Conservation (phyloP, 2,888 invertebrate species). For the Magallana nippona region DNA sequence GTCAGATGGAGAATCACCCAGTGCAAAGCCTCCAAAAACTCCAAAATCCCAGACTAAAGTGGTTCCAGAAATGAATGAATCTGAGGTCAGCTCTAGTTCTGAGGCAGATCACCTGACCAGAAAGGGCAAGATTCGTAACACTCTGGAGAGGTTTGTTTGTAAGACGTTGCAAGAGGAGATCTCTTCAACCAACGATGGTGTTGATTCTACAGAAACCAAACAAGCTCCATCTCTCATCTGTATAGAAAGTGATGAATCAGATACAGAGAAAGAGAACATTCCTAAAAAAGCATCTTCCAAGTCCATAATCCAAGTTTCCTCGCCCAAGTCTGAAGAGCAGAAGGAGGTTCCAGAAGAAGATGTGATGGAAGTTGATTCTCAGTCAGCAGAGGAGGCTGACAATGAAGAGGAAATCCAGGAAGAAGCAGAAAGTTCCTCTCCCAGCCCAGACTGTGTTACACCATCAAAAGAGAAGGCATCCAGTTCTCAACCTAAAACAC, state of each 20-base stretch:
- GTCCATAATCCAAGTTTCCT: background rate
- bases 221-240: background rate
- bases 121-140: slow-evolving; percentile 53
- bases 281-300: background rate
- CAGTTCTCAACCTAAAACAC: slow-evolving; percentile 48
- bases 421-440: background rate
- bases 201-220: slow-evolving; percentile 63
- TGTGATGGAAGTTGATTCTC: background rate
- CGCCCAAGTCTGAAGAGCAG: background rate
- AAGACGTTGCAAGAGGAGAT: slow-evolving; percentile 65
- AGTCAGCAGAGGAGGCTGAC: slow-evolving; percentile 42
- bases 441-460: slow-evolving; percentile 41
- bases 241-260: background rate
- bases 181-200: slow-evolving; percentile 67
- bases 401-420: slow-evolving; percentile 33
- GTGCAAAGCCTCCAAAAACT: slow-evolving; percentile 62
- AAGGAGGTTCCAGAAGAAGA: background rate
- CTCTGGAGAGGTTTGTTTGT: slow-evolving; percentile 63
- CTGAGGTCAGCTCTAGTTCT: slow-evolving; percentile 75
- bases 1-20: slow-evolving; percentile 63
- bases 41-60: slow-evolving; percentile 35
- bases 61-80: slow-evolving; percentile 58
- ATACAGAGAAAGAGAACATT: slow-evolving; percentile 33
- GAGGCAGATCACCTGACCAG: slow-evolving; percentile 63
- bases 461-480: slow-evolving; percentile 51